A percentile compares a stretch with the other conserved stretches of the same genome.
These are phyloP conservation scores for Sweltsa coloradensis DNA, from an alignment of 1,140 invertebrate genomes.

Conservation along the genomic window DNA sequence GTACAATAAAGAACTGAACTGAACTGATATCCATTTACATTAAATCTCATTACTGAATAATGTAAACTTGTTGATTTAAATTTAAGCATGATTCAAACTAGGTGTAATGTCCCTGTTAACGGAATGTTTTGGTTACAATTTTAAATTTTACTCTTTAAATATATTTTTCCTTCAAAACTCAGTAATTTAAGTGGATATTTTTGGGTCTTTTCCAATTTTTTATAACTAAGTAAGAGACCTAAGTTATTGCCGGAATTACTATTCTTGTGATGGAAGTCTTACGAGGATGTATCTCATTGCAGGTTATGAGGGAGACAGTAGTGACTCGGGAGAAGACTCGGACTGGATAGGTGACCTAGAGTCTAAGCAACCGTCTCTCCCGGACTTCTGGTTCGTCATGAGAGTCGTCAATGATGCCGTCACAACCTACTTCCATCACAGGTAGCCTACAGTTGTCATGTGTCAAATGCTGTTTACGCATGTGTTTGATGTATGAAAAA, in stretches of 20 bases:
- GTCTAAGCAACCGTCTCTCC: slow-evolving; percentile 37
- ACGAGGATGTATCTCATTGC: slow-evolving; percentile 18
- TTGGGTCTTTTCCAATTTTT: neutral
- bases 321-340: slow-evolving; percentile 47
- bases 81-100: no score
- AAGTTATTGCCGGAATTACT: neutral
- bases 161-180: slow-evolving; percentile 21
- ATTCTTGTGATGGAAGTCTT: neutral
- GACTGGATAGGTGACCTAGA: slow-evolving; percentile 44
- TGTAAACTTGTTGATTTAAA: no score
- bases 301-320: slow-evolving; percentile 49
- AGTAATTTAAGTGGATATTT: no score
- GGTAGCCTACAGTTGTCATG: no score
- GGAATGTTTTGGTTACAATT: no score
- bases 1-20: no score
- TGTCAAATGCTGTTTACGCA: no score
- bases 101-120: no score
- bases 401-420: slow-evolving; percentile 45
- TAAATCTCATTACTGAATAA: no score
- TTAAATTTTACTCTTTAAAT: neutral
- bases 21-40: no score
- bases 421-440: slow-evolving; percentile 58
- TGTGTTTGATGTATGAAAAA: no score
- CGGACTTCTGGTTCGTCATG: slow-evolving; percentile 67
- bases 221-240: neutral